Conservation (phyloP, 1,140 invertebrate species). For the Samia ricini region DNA sequence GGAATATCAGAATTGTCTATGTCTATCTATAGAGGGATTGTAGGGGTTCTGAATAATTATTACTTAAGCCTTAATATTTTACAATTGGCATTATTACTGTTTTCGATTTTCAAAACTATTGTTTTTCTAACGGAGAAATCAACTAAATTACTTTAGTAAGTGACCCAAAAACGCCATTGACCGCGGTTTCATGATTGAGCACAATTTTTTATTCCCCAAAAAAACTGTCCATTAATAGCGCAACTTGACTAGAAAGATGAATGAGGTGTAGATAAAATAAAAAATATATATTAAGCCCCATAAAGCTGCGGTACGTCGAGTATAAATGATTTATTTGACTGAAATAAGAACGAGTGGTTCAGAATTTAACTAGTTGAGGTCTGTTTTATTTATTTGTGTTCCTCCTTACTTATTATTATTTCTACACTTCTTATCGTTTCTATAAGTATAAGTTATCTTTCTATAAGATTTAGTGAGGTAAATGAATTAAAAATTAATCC, state of each 20-base stretch:
- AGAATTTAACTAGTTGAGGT: slow-evolving; percentile 1
- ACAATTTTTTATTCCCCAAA: slow-evolving; percentile 9
- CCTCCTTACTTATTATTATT: neutral
- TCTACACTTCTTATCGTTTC: too few relatives aligned
- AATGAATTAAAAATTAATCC: too few relatives aligned
- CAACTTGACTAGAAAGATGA: slow-evolving; percentile 23
- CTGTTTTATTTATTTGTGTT: neutral
- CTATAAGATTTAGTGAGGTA: too few relatives aligned
- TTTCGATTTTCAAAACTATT: neutral
- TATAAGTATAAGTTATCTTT: too few relatives aligned
- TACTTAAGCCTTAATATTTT: too few relatives aligned
- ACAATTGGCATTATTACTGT: neutral
- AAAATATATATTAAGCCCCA: slow-evolving; percentile 30
- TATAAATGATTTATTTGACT: slow-evolving; percentile 30
- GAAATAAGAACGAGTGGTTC: neutral
- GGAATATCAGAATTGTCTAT: too few relatives aligned
- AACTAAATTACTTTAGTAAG: neutral
- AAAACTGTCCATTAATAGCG: slow-evolving; percentile 15
- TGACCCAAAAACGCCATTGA: slow-evolving; percentile 3
- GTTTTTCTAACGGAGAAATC: neutral
- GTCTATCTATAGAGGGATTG: too few relatives aligned
- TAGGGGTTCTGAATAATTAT: too few relatives aligned
- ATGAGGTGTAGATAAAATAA: slow-evolving; percentile 29
- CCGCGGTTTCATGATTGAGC: slow-evolving; percentile 6
- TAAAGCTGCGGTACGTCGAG: slow-evolving; percentile 21